Evolutionary conservation across 2,888 invertebrate genomes (phyloP).

Genomic region (Cylindroiulus punctatus): DNA sequence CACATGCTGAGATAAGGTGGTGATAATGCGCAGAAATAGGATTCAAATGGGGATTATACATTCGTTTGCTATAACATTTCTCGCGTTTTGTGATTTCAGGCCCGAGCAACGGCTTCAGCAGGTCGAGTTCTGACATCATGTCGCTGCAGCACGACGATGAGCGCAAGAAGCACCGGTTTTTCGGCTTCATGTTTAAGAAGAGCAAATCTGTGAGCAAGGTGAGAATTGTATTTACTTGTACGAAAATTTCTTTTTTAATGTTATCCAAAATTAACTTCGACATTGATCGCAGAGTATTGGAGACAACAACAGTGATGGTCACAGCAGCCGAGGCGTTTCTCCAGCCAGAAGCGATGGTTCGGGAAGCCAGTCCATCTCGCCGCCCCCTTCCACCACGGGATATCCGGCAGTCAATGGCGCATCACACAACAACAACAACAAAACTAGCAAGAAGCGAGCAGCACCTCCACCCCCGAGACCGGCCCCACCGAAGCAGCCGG

Average conservation of each 20-base stretch:
- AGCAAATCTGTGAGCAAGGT: slow-evolving; percentile 65
- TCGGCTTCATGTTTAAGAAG: slow-evolving; percentile 64
- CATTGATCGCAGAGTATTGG: slow-evolving; percentile 63
- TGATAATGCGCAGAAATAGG: not conserved
- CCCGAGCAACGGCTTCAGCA: slow-evolving; percentile 55
- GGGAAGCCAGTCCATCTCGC: slow-evolving; percentile 62
- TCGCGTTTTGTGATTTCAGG: not conserved
- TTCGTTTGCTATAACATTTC: not conserved
- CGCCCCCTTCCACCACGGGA: slow-evolving; percentile 61
- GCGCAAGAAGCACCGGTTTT: slow-evolving; percentile 66
- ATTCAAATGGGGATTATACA: no score
- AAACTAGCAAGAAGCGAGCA: slow-evolving; percentile 12
- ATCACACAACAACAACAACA: slow-evolving; percentile 27
- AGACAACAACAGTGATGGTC: slow-evolving; percentile 67
- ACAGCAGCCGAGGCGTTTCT: slow-evolving; percentile 70
- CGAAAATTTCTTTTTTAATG: not conserved
- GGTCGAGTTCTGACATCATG: slow-evolving; percentile 68
- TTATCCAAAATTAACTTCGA: not conserved
- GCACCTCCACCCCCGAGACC: slow-evolving; percentile 68
- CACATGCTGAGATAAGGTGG: not conserved
- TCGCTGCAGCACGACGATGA: slow-evolving; percentile 72
- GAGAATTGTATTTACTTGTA: not conserved
- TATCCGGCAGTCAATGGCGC: slow-evolving; percentile 2
- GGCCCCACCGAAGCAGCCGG: slow-evolving; percentile 62
- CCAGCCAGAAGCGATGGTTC: slow-evolving; percentile 73